Conservation (phyloP, 2,113 vertebrate genomes). For the Malaclemys terrapin region DNA sequence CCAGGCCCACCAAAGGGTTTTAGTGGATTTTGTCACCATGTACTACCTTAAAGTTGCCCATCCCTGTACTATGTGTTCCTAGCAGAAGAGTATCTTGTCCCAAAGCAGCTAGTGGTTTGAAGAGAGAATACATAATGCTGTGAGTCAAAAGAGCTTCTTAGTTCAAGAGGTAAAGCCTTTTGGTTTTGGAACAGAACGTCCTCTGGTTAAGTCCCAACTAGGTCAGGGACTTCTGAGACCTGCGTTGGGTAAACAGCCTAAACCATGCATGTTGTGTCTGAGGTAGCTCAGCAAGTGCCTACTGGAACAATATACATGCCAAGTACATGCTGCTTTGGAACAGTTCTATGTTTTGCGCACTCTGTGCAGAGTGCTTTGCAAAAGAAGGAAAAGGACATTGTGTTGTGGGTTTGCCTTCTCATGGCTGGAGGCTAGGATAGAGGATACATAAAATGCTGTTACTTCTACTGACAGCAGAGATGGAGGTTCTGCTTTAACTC, state of each 20-base stretch:
- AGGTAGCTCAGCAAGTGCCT: background rate
- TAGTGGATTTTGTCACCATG: background rate
- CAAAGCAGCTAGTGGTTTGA: background rate
- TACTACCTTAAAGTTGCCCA: background rate
- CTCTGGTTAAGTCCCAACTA: background rate
- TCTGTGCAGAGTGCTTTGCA: background rate
- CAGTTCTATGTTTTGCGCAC: accelerated
- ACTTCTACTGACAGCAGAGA: background rate
- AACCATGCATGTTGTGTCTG: background rate
- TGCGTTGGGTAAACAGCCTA: background rate
- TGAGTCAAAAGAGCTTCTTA: background rate
- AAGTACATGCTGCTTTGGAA: background rate
- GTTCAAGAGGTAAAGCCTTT: background rate
- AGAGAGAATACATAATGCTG: background rate
- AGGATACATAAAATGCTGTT: background rate
- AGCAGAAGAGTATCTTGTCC: background rate
- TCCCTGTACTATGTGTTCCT: background rate
- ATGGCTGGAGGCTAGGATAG: background rate
- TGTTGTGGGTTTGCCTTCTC: background rate
- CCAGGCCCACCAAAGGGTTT: background rate
- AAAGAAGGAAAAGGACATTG: background rate
- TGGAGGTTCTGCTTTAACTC: background rate
- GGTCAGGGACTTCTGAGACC: background rate
- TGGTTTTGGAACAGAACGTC: background rate
- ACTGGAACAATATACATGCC: background rate